Percentiles rank a stretch among this genome's conserved stretches.
Conservation (phyloP, 2,797 vertebrate genomes). For the Carcharodon carcharias region DNA sequence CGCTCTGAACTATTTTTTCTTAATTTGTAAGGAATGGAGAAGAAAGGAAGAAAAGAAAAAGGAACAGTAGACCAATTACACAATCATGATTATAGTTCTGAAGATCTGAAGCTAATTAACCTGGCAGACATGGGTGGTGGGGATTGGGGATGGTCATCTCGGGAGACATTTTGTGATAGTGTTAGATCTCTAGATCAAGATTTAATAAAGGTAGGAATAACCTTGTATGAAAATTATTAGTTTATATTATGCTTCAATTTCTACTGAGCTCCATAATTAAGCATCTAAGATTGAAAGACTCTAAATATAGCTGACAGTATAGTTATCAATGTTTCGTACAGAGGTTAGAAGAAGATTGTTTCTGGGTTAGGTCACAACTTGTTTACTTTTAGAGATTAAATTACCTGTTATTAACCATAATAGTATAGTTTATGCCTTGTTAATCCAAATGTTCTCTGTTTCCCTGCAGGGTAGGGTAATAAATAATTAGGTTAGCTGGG, state of each 20-base stretch:
- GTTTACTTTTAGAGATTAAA: background rate
- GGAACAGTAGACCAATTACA: background rate
- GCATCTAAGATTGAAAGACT: background rate
- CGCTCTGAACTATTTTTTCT: background rate
- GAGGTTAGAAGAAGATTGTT: background rate
- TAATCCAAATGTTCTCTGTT: background rate
- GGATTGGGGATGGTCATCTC: background rate
- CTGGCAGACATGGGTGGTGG: background rate
- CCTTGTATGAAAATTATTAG: background rate
- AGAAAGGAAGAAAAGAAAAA: background rate
- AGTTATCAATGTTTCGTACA: background rate
- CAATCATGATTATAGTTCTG: background rate
- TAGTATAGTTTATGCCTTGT: background rate
- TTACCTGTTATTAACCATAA: background rate
- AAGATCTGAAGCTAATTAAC: background rate
- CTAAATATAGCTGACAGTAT: background rate
- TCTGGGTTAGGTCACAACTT: background rate
- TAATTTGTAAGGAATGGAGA: background rate
- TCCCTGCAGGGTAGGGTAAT: background rate
- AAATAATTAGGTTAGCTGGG: background rate
- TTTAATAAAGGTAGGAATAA: background rate
- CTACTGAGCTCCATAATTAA: background rate
- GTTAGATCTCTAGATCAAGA: background rate
- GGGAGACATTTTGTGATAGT: background rate
- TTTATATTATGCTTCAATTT: background rate